These are phyloP conservation scores for Sphenopsis melanotis DNA, from an alignment of 2,797 vertebrate species.

Conservation along the genomic window DNA sequence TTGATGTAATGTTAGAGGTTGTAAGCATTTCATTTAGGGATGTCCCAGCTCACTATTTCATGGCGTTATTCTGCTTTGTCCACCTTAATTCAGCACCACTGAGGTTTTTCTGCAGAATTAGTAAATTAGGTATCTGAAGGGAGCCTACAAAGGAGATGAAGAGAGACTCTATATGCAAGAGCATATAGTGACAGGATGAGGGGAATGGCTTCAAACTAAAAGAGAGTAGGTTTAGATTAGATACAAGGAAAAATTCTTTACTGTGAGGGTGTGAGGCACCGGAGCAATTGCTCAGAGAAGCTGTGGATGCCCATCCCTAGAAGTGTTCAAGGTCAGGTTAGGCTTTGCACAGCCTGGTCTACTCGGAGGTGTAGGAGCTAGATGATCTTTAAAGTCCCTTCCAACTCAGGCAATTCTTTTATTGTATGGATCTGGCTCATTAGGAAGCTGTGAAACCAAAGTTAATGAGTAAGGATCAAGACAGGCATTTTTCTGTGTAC, in stretches of 20 bases:
- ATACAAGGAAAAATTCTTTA: background rate
- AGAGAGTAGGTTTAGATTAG: background rate
- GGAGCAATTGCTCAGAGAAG: background rate
- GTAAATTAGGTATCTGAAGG: background rate
- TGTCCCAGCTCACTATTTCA: background rate
- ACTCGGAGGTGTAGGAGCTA: background rate
- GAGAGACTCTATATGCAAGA: background rate
- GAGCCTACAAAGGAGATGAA: background rate
- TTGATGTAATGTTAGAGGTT: no score
- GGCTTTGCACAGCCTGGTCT: background rate
- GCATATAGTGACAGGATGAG: background rate
- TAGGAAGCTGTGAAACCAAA: background rate
- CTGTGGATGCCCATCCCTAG: background rate
- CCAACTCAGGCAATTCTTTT: background rate
- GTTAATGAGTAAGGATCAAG: background rate
- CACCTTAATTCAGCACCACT: background rate
- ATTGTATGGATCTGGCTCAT: background rate
- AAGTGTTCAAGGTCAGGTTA: background rate
- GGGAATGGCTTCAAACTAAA: background rate
- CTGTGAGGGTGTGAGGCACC: background rate
- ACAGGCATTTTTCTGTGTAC: background rate
- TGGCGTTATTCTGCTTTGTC: background rate
- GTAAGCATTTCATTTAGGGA: background rate
- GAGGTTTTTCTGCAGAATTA: background rate
- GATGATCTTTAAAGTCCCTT: background rate